These are phyloP conservation scores for Laterallus jamaicensis DNA, from an alignment of 2,113 vertebrate species.

Conservation along the genomic window DNA sequence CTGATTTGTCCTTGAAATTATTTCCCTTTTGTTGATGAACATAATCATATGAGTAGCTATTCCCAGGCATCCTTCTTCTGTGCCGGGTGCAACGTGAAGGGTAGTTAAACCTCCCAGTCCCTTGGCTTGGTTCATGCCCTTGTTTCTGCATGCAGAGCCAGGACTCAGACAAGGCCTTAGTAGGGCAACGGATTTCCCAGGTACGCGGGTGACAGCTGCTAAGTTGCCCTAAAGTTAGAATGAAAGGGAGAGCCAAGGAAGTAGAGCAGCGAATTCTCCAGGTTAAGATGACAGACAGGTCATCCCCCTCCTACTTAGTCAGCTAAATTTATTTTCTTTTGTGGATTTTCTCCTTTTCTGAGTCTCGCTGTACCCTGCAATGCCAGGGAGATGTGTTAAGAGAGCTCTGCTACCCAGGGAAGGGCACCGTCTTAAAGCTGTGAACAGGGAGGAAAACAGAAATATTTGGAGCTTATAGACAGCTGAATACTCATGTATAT, in stretches of 20 bases:
- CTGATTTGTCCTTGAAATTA: neutral
- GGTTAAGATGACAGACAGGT: conserved; percentile 6
- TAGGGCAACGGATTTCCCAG: neutral
- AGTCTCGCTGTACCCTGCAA: neutral
- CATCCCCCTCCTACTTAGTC: neutral
- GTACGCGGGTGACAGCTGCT: neutral
- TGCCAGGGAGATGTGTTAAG: neutral
- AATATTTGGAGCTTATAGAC: neutral
- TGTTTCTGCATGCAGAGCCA: neutral
- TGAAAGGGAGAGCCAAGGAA: neutral
- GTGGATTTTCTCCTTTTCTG: neutral
- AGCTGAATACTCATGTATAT: neutral
- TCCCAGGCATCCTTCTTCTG: neutral
- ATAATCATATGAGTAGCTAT: neutral
- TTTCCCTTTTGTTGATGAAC: neutral
- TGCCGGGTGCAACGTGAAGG: neutral
- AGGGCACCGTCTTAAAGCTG: neutral
- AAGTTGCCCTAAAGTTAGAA: neutral
- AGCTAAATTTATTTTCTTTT: neutral
- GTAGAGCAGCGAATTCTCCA: neutral
- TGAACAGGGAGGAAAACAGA: neutral
- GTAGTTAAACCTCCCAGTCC: neutral
- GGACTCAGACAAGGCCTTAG: neutral
- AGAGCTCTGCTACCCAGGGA: neutral
- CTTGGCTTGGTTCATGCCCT: neutral